A percentile compares a stretch with the other conserved stretches of the same genome.
phyloP scores from a whole-genome alignment of 2,888 invertebrate species.

The Dicroscelio sp. region DNA sequence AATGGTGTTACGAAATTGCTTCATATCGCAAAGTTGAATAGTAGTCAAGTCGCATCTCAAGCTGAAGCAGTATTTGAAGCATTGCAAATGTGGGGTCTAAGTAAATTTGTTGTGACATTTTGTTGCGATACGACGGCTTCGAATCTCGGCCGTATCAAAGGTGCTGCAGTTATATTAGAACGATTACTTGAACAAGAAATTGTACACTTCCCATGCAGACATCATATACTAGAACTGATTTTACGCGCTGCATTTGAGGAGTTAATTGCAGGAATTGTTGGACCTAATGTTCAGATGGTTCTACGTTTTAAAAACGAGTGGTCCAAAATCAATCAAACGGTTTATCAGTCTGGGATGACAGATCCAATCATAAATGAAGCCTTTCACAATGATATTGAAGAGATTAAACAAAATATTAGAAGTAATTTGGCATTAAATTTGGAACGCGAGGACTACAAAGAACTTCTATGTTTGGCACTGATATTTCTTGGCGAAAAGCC shows the following conservation, averaged over 20 bases:
- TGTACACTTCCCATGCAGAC: conserved; percentile 45
- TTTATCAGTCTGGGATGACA: conserved; percentile 6
- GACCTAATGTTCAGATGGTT: conserved; percentile 56
- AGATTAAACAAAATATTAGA: conserved; percentile 24
- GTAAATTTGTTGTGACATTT: too few species aligned
- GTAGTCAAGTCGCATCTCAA: too few species aligned
- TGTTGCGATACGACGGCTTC: too few species aligned
- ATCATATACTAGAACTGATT: conserved; percentile 60
- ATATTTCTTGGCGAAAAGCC: conserved; percentile 22
- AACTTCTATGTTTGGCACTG: conserved; percentile 42
- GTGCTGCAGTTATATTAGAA: conserved; percentile 47
- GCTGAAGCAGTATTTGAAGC: too few species aligned
- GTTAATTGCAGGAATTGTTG: conserved; percentile 22
- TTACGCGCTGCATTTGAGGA: conserved; percentile 59
- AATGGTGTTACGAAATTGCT: too few species aligned
- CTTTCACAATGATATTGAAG: conserved; percentile 33
- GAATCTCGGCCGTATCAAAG: too few species aligned
- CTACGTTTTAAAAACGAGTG: conserved; percentile 50
- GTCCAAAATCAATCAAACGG: not conserved
- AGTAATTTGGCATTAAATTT: conserved; percentile 28
- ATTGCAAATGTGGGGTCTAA: too few species aligned
- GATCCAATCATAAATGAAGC: conserved; percentile 19
- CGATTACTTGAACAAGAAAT: conserved; percentile 44
- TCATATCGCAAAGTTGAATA: too few species aligned
- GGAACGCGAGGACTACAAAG: conserved; percentile 28